Evolutionary conservation across 2,888 invertebrate genomes (phyloP).

Genomic region (Hypolimnas misippus): DNA sequence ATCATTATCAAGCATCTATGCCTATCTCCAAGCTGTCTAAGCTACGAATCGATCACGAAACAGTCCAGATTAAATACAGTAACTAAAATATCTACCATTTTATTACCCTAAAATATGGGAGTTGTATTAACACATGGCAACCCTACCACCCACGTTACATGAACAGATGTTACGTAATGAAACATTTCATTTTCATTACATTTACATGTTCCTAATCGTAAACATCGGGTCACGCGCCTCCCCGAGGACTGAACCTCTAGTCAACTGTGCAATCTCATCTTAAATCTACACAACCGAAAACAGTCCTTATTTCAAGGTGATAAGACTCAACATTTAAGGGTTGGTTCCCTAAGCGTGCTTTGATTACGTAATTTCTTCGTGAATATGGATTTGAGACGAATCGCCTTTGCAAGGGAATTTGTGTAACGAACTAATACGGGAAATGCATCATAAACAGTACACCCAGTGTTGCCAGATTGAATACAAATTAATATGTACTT

Average conservation of each 20-base stretch:
- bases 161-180: conserved; percentile 31
- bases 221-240: conserved; percentile 58
- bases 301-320: conserved; percentile 30
- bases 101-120: not conserved
- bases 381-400: conserved; percentile 43
- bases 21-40: too few relatives aligned
- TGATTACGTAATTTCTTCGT: conserved; percentile 43
- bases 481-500: conserved; percentile 14
- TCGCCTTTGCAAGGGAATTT: conserved; percentile 25
- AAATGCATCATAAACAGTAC: conserved; percentile 26
- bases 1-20: too few relatives aligned
- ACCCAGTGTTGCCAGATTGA: conserved; percentile 11
- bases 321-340: conserved; percentile 28
- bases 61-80: too few relatives aligned
- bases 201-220: conserved; percentile 49
- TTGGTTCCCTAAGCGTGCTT: conserved; percentile 35
- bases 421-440: conserved; percentile 31
- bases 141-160: conserved; percentile 26
- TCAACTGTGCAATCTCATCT: conserved; percentile 36
- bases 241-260: conserved; percentile 36
- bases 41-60: too few relatives aligned
- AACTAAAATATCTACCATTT: not conserved
- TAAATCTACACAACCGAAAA: conserved; percentile 30
- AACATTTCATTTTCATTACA: conserved; percentile 41
- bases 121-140: conserved; percentile 16